phyloP scores from a whole-genome alignment of 37 sponge, comb jelly and placozoan species.

The Eunapius fragilis region DNA sequence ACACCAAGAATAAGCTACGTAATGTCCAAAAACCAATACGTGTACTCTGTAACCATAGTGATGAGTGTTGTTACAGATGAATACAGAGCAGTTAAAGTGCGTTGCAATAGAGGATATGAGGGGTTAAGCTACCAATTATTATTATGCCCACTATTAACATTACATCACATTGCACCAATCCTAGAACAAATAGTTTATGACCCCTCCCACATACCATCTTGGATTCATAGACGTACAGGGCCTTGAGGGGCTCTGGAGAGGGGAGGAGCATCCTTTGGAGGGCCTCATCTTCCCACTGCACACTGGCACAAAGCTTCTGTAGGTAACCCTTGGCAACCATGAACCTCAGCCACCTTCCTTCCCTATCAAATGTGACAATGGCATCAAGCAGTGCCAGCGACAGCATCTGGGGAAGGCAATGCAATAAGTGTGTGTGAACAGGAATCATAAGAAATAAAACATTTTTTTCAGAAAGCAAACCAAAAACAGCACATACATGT shows the following conservation, averaged over 20 bases:
- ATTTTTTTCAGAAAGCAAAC: too few species aligned
- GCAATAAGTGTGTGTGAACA: too few species aligned
- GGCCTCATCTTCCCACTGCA: conserved; percentile 80
- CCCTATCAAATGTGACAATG: conserved; percentile 68
- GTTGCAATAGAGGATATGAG: too few species aligned
- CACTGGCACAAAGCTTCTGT: conserved; percentile 61
- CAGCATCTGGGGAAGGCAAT: conserved; percentile 74
- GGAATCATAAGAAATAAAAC: too few species aligned
- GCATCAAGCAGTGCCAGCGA: conserved; percentile 85
- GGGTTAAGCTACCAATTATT: too few species aligned
- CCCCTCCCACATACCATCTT: conserved; percentile 72
- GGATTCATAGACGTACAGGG: conserved; percentile 90
- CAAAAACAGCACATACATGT: too few species aligned
- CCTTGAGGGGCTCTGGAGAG: conserved; percentile 70
- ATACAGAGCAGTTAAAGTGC: too few species aligned
- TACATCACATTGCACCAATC: neutral
- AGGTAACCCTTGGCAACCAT: conserved; percentile 76
- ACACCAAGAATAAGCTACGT: too few species aligned
- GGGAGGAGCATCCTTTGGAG: conserved; percentile 73
- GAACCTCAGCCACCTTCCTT: conserved; percentile 76
- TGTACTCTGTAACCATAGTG: too few species aligned
- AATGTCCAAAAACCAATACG: too few species aligned
- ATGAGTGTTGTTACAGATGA: too few species aligned
- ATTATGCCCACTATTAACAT: neutral
- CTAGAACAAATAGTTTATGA: too few species aligned